phyloP scores from a whole-genome alignment of 2,888 invertebrate genomes.

The Carpatolechia fugitivella region DNA sequence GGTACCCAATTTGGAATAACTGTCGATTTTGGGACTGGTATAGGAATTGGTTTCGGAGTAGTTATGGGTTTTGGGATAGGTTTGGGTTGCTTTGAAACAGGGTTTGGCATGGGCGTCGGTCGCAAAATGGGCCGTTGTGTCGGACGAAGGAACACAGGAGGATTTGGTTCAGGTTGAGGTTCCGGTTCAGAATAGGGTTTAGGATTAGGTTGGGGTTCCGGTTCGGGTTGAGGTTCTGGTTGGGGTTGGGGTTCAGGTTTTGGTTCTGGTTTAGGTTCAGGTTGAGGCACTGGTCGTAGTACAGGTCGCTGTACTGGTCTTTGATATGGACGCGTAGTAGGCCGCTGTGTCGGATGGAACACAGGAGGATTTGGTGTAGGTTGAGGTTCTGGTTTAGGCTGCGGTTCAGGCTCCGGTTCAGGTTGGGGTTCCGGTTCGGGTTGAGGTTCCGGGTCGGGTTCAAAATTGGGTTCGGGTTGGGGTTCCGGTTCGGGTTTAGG shows the following conservation, averaged over 20 bases:
- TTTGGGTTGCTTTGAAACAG: background rate
- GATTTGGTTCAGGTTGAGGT: background rate
- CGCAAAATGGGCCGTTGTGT: background rate
- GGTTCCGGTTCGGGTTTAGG: background rate
- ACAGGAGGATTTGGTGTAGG: background rate
- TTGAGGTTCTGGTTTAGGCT: constrained; percentile 1
- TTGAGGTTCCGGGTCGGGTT: background rate
- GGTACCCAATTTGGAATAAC: background rate
- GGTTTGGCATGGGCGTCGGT: background rate
- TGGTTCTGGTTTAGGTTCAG: background rate
- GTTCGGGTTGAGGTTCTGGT: constrained; percentile 8
- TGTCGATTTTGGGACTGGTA: background rate
- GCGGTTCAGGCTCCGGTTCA: constrained; percentile 1
- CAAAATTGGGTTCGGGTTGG: background rate
- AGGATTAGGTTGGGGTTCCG: constrained; percentile 1
- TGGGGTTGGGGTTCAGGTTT: constrained; percentile 7
- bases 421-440: background rate
- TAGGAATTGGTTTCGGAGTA: constrained; percentile 8
- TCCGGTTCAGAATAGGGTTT: background rate
- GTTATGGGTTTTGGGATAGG: background rate
- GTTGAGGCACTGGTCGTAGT: background rate
- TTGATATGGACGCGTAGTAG: background rate
- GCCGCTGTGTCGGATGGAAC: background rate
- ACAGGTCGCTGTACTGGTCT: background rate
- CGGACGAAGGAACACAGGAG: background rate